Conservation (phyloP, 2,888 invertebrate genomes). For the Dicyrtoma fusca region DNA sequence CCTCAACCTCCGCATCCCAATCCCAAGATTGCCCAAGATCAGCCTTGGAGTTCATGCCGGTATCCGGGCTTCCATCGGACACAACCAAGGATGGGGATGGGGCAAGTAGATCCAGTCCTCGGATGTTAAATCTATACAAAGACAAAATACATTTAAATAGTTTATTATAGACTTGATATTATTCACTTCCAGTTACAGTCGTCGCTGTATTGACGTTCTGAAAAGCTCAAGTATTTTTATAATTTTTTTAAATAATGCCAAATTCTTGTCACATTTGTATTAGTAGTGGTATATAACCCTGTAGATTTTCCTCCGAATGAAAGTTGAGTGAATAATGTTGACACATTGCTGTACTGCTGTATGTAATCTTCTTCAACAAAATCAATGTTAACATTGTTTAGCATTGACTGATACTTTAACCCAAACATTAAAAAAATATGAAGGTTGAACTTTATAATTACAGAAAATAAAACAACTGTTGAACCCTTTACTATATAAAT, state of each 20-base stretch:
- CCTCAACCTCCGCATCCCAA: constrained; percentile 53
- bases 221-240: constrained; percentile 4
- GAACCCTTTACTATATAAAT: too few relatives aligned
- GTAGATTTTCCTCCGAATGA: too few relatives aligned
- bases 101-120: constrained; percentile 25
- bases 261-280: constrained; percentile 15
- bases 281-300: background rate
- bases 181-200: background rate
- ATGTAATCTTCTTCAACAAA: too few relatives aligned
- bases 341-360: too few relatives aligned
- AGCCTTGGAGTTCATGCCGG: constrained; percentile 46
- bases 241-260: constrained; percentile 3
- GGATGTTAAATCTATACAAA: constrained; percentile 1
- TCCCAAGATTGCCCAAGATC: constrained; percentile 54
- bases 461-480: too few relatives aligned
- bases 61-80: constrained; percentile 50
- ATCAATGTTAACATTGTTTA: too few relatives aligned
- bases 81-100: constrained; percentile 35
- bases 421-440: too few relatives aligned
- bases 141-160: constrained; percentile 14
- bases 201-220: background rate
- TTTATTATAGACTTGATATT: constrained; percentile 7
- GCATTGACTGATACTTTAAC: too few relatives aligned
- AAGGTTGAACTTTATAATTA: too few relatives aligned
- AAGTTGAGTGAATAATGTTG: too few relatives aligned